Percentiles rank a stretch among this genome's conserved stretches.
Conservation (phyloP, 1,140 invertebrate species). For the Pseudomyrmex dendroicus region DNA sequence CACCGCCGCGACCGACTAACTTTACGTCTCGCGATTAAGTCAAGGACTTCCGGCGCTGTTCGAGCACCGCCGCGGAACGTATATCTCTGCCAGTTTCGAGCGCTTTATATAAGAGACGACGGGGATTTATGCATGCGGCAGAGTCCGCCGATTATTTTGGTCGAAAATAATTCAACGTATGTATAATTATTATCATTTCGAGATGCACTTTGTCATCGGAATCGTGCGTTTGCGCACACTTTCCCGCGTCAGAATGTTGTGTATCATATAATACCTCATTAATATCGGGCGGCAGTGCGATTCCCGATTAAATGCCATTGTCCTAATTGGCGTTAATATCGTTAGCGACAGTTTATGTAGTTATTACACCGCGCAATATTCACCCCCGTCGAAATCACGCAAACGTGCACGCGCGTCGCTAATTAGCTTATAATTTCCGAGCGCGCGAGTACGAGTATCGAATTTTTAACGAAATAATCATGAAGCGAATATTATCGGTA, state of each 20-base stretch:
- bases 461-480: slow-evolving; percentile 50
- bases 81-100: slow-evolving; percentile 17
- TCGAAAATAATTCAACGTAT: slow-evolving; percentile 34
- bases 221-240: no score
- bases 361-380: slow-evolving; percentile 57
- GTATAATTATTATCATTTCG: not conserved
- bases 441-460: slow-evolving; percentile 15
- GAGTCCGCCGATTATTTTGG: slow-evolving; percentile 19
- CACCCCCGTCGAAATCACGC: slow-evolving; percentile 49
- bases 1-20: slow-evolving; percentile 52
- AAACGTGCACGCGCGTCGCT: slow-evolving; percentile 46
- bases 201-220: no score
- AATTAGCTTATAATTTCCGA: slow-evolving; percentile 55
- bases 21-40: slow-evolving; percentile 69
- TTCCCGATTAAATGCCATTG: slow-evolving; percentile 55
- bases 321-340: slow-evolving; percentile 55
- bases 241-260: no score
- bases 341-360: slow-evolving; percentile 54
- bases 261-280: slow-evolving; percentile 48
- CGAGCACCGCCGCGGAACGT: not conserved
- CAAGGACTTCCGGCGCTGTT: slow-evolving; percentile 34
- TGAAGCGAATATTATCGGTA: slow-evolving; percentile 54
- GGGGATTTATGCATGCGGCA: slow-evolving; percentile 20
- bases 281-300: slow-evolving; percentile 20
- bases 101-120: no score